phyloP scores from a whole-genome alignment of 2,888 invertebrate genomes.

The Phyllotreta cruciferae region DNA sequence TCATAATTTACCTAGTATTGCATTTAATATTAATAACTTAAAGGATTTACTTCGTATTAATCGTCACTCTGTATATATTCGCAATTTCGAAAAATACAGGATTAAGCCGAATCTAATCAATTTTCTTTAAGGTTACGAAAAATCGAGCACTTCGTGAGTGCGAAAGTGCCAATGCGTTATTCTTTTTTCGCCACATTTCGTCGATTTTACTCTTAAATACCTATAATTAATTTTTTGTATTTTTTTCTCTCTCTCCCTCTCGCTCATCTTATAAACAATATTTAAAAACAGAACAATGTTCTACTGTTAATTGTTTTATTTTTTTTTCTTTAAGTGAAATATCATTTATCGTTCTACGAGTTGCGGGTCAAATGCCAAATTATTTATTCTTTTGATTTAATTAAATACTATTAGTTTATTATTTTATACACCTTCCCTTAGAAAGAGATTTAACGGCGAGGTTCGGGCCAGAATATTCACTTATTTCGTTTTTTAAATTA shows the following conservation, averaged over 20 bases:
- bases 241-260: conserved; percentile 22
- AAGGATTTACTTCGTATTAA: neutral
- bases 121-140: conserved; percentile 51
- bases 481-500: neutral
- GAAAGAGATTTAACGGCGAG: neutral
- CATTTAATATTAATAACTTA: too few relatives aligned
- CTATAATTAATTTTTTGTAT: conserved; percentile 48
- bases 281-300: conserved; percentile 61
- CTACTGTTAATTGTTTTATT: conserved; percentile 56
- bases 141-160: conserved; percentile 55
- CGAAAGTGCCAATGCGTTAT: conserved; percentile 7
- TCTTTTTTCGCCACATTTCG: conserved; percentile 42
- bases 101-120: conserved; percentile 24
- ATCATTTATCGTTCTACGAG: conserved; percentile 41
- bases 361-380: conserved; percentile 45
- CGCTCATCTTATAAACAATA: conserved; percentile 57
- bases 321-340: conserved; percentile 50
- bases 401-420: conserved; percentile 17
- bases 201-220: conserved; percentile 47
- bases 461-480: neutral
- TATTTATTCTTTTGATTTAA: conserved; percentile 30
- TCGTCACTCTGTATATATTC: conserved; percentile 1
- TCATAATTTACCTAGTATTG: neutral
- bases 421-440: conserved; percentile 15
- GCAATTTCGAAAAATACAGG: conserved; percentile 19